Conservation (phyloP, 2,888 invertebrate species). For the Pherbina coryleti region DNA sequence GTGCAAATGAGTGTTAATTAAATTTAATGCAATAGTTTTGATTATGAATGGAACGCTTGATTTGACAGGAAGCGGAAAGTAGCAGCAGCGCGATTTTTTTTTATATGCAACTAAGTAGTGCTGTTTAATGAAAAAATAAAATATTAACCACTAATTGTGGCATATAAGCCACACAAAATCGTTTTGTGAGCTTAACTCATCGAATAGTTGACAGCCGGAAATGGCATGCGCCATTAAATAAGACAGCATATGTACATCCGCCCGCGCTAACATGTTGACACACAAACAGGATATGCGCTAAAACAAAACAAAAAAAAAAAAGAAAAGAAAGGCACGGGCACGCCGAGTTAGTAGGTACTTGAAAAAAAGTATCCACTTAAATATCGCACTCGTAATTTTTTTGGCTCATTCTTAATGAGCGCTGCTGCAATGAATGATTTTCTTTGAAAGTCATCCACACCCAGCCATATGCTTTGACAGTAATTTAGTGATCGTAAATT, state of each 20-base stretch:
- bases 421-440: not conserved
- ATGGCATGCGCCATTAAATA: conserved; percentile 41
- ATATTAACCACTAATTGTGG: not conserved
- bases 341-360: not conserved
- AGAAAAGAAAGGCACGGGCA: not conserved
- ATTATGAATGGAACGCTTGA: not conserved
- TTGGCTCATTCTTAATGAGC: conserved; percentile 23
- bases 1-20: conserved; percentile 8
- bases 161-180: not conserved
- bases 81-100: not conserved
- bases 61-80: conserved; percentile 15
- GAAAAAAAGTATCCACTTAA: conserved; percentile 2
- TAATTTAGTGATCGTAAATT: not conserved
- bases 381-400: conserved; percentile 23
- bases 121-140: not conserved
- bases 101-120: not conserved
- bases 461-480: conserved; percentile 19
- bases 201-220: conserved; percentile 33
- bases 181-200: not conserved
- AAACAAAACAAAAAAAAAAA: conserved; percentile 26
- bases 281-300: conserved; percentile 38
- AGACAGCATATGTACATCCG: conserved; percentile 15
- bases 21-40: not conserved
- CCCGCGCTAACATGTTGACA: conserved; percentile 6
- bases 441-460: conserved; percentile 26